Percentiles rank a stretch among this genome's conserved stretches.
These are phyloP conservation scores for Pterocles gutturalis DNA, from an alignment of 2,113 vertebrate species.

Conservation along the genomic window DNA sequence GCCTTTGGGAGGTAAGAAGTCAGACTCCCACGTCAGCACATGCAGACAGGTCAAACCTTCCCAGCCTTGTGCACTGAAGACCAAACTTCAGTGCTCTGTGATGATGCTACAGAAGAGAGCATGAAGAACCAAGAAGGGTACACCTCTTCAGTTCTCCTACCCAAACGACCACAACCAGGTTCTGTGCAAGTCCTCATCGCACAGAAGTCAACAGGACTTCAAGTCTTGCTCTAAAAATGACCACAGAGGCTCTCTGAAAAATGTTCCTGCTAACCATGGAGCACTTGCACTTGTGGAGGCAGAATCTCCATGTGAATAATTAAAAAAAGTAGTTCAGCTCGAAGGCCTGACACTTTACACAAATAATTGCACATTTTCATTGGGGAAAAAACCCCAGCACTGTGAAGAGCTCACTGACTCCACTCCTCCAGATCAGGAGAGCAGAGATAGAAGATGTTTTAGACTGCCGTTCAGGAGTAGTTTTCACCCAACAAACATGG, in stretches of 20 bases:
- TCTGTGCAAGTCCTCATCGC: background rate
- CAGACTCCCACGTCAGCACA: accelerated
- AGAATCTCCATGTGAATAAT: background rate
- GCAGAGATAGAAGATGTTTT: background rate
- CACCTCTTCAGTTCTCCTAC: background rate
- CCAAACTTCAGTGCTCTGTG: background rate
- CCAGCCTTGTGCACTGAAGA: background rate
- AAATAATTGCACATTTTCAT: background rate
- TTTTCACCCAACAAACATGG: background rate
- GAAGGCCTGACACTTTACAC: background rate
- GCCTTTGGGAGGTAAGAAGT: background rate
- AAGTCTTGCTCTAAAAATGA: background rate
- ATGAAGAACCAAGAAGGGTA: background rate
- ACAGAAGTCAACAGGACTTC: background rate
- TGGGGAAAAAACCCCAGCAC: background rate
- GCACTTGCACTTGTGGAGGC: background rate
- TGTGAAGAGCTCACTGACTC: background rate
- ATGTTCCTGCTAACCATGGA: background rate
- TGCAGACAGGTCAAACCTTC: background rate
- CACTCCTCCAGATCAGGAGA: background rate
- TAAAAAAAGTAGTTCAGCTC: background rate
- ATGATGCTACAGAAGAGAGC: background rate
- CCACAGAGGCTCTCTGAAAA: background rate
- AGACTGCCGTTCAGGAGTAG: background rate
- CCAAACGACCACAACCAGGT: background rate